Conservation (phyloP, 2,888 invertebrate species). For the Sarcophaga caerulescens region DNA sequence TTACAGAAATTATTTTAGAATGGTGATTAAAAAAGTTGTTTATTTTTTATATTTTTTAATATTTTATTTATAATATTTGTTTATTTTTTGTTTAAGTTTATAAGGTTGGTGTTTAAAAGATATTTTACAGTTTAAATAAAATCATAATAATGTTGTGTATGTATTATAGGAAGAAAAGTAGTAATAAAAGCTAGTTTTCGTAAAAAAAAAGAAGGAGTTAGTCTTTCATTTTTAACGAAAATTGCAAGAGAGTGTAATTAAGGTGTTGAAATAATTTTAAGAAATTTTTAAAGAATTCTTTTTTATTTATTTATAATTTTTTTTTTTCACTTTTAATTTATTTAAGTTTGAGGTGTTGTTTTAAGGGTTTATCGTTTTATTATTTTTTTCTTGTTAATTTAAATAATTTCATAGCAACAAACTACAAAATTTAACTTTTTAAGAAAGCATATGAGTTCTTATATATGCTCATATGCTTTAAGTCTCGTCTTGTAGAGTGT, state of each 20-base stretch:
- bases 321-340: not conserved
- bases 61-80: conserved; percentile 43
- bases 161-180: not conserved
- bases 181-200: not conserved
- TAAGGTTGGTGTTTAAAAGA: not conserved
- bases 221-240: not conserved
- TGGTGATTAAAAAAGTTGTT: conserved; percentile 76
- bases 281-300: conserved; percentile 46
- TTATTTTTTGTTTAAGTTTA: not conserved
- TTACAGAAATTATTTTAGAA: conserved; percentile 81
- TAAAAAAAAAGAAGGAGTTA: not conserved
- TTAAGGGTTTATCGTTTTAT: conserved; percentile 49
- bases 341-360: conserved; percentile 63
- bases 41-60: conserved; percentile 44
- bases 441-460: not conserved
- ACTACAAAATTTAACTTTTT: not conserved
- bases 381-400: not conserved
- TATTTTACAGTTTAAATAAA: conserved; percentile 1
- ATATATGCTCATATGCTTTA: not conserved
- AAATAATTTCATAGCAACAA: not conserved
- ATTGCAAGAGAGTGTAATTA: not conserved
- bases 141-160: too few relatives aligned
- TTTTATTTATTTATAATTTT: conserved; percentile 7
- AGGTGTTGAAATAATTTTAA: not conserved
- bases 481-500: not conserved